phyloP scores from a whole-genome alignment of 2,797 vertebrate genomes.

The Perodicticus potto region DNA sequence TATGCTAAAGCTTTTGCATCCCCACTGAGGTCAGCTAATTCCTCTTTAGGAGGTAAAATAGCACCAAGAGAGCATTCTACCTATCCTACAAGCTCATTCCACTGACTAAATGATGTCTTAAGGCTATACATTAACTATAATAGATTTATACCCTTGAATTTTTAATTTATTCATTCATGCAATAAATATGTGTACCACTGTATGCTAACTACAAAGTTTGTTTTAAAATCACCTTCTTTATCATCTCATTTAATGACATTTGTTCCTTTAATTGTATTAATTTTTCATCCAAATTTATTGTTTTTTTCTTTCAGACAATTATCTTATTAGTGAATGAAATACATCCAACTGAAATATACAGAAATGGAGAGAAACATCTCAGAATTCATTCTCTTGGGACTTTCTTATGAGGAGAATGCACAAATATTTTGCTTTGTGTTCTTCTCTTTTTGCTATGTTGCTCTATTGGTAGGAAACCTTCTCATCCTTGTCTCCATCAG shows the following conservation, averaged over 20 bases:
- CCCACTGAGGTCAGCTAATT: neutral
- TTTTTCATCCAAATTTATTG: neutral
- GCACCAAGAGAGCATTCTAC: neutral
- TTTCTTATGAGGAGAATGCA: neutral
- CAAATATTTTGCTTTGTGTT: neutral
- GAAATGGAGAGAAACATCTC: neutral
- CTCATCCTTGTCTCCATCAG: neutral
- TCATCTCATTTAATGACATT: neutral
- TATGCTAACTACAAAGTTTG: neutral
- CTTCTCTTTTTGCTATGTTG: neutral
- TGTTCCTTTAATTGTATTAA: neutral
- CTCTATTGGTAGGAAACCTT: neutral
- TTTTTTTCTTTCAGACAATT: neutral
- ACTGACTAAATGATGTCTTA: neutral
- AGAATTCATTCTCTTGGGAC: conserved; percentile 1
- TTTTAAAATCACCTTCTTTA: neutral
- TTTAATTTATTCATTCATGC: neutral
- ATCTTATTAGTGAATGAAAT: neutral
- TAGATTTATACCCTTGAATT: neutral
- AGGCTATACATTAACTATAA: neutral
- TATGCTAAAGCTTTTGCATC: neutral
- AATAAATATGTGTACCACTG: neutral
- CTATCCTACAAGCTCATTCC: too few relatives aligned
- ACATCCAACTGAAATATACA: neutral
- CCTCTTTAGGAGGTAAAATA: neutral